Evolutionary conservation across 2,113 vertebrate species (phyloP).

Genomic region (Coptodon bakossiorum): DNA sequence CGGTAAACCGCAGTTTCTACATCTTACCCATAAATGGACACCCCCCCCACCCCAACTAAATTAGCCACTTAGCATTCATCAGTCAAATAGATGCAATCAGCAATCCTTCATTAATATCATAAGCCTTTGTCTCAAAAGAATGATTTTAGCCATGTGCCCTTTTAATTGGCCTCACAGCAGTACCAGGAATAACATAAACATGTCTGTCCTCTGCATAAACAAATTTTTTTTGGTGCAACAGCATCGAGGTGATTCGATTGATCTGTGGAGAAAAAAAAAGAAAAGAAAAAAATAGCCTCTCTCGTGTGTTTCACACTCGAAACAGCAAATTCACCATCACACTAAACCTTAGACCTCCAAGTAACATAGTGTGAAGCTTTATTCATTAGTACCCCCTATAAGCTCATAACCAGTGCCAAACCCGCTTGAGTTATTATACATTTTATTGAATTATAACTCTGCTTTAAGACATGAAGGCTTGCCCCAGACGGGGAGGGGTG

Average conservation of each 20-base stretch:
- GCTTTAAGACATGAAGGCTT: conserved; percentile 2
- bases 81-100: background rate
- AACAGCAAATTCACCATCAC: background rate
- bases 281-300: background rate
- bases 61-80: background rate
- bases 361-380: conserved; percentile 34
- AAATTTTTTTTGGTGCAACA: background rate
- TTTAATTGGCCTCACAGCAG: background rate
- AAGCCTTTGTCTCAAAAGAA: background rate
- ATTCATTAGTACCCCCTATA: conserved; percentile 27
- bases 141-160: background rate
- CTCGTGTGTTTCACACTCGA: background rate
- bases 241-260: background rate
- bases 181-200: background rate
- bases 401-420: background rate
- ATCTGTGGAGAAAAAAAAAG: background rate
- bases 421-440: conserved; percentile 34
- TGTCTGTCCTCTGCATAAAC: background rate
- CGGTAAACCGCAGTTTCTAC: background rate
- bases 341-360: background rate
- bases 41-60: background rate
- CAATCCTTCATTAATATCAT: background rate
- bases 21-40: conserved; percentile 1
- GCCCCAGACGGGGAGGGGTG: background rate
- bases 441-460: conserved; percentile 46